These are phyloP conservation scores for Andrena flavipes DNA, from an alignment of 2,888 invertebrate genomes.

Conservation along the genomic window DNA sequence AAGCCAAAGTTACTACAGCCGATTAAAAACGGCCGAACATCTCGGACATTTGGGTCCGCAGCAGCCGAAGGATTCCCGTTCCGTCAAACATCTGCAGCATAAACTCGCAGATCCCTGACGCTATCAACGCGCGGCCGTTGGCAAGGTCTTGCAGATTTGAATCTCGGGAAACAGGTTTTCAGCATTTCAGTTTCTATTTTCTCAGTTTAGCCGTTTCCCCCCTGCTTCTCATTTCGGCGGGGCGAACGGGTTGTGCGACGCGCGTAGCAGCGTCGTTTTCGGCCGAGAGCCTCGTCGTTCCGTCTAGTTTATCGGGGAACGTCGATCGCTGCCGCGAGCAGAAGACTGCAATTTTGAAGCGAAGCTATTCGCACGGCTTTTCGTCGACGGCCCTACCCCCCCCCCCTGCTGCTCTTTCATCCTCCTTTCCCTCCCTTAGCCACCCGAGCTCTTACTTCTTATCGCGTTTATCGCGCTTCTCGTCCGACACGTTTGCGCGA, in stretches of 20 bases:
- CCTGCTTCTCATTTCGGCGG: conserved; percentile 32
- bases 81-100: conserved; percentile 1
- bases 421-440: conserved; percentile 20
- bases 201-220: conserved; percentile 29
- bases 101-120: conserved; percentile 2
- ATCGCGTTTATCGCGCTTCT: conserved; percentile 70
- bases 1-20: too few species aligned
- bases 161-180: conserved; percentile 35
- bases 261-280: conserved; percentile 41
- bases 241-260: conserved; percentile 34
- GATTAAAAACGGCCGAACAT: background rate
- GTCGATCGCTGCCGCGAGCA: conserved; percentile 69
- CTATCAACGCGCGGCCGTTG: background rate
- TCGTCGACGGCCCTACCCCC: conserved; percentile 60
- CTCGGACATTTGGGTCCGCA: background rate
- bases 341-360: conserved; percentile 79
- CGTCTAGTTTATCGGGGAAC: conserved; percentile 70
- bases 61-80: background rate
- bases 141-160: background rate
- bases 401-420: conserved; percentile 26
- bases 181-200: conserved; percentile 51
- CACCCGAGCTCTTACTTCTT: conserved; percentile 54
- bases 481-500: conserved; percentile 71
- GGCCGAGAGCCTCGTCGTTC: conserved; percentile 50
- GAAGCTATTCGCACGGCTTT: conserved; percentile 73